A percentile compares a stretch with the other conserved stretches of the same genome.
phyloP scores from a whole-genome alignment of 1,140 invertebrate species.

The Pogonognathellus flavescens region DNA sequence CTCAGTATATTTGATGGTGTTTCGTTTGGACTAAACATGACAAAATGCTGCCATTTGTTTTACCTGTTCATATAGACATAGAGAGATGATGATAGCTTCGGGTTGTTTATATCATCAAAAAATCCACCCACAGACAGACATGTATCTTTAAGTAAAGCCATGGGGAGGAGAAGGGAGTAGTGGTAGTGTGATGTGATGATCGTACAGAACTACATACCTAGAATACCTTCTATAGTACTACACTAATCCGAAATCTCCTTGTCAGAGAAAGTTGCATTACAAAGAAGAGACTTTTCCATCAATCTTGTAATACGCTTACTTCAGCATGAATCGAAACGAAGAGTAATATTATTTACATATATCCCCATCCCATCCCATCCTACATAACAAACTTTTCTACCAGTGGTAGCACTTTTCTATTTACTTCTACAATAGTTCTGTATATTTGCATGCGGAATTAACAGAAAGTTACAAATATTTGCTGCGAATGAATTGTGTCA shows the following conservation, averaged over 20 bases:
- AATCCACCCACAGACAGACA: constrained; percentile 9
- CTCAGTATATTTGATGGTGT: too few species aligned
- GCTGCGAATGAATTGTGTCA: too few species aligned
- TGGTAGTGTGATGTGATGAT: background rate
- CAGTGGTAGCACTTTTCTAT: too few species aligned
- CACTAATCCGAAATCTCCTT: background rate
- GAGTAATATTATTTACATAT: too few species aligned
- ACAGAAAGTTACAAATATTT: too few species aligned
- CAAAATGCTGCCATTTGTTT: constrained; percentile 13
- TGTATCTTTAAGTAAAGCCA: constrained; percentile 6
- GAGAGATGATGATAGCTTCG: background rate
- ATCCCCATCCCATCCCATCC: too few species aligned
- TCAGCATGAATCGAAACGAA: background rate
- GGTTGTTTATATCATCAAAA: constrained; percentile 37
- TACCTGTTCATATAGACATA: constrained; percentile 18
- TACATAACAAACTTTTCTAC: too few species aligned
- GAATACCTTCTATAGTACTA: background rate
- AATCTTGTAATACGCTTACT: background rate
- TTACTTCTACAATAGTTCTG: too few species aligned
- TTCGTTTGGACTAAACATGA: background rate
- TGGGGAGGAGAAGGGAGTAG: background rate
- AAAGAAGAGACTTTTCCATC: background rate
- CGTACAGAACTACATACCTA: background rate
- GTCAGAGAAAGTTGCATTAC: background rate
- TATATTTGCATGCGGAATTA: too few species aligned